Evolutionary conservation across 2,113 vertebrate genomes (phyloP).

Genomic region (Sorex araneus): DNA sequence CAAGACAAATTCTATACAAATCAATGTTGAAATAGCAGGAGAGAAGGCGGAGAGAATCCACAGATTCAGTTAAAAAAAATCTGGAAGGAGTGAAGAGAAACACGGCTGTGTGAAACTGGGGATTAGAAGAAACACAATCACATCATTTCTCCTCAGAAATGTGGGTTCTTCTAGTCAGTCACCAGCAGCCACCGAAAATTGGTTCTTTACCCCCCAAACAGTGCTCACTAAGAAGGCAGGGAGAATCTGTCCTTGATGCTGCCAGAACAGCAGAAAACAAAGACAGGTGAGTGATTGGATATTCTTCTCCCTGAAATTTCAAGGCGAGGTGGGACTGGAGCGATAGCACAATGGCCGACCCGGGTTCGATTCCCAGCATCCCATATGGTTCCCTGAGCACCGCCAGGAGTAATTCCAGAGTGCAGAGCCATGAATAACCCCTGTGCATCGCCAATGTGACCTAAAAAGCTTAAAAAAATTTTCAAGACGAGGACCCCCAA

Average conservation of each 20-base stretch:
- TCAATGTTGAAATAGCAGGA: constrained; percentile 79
- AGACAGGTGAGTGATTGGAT: background rate
- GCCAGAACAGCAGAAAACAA: background rate
- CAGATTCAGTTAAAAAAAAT: constrained; percentile 58
- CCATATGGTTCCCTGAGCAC: too few species aligned
- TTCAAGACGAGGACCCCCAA: background rate
- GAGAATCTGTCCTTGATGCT: background rate
- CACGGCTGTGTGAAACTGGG: constrained; percentile 51
- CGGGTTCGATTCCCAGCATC: too few species aligned
- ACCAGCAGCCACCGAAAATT: background rate
- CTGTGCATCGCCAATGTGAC: too few species aligned
- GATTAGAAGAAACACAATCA: background rate
- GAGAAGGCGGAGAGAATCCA: constrained; percentile 53
- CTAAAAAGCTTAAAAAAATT: too few species aligned
- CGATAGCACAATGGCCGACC: too few species aligned
- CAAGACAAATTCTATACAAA: constrained; percentile 76
- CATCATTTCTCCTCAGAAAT: constrained; percentile 66
- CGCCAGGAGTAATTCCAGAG: too few species aligned
- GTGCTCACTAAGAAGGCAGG: background rate
- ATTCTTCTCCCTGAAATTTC: constrained; percentile 32
- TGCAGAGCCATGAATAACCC: too few species aligned
- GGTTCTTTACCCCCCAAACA: background rate
- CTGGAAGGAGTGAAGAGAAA: constrained; percentile 54
- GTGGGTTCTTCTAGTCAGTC: background rate
- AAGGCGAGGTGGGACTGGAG: too few species aligned